Conservation (phyloP, 2,113 vertebrate species). For the Thalassarche chlororhynchos region DNA sequence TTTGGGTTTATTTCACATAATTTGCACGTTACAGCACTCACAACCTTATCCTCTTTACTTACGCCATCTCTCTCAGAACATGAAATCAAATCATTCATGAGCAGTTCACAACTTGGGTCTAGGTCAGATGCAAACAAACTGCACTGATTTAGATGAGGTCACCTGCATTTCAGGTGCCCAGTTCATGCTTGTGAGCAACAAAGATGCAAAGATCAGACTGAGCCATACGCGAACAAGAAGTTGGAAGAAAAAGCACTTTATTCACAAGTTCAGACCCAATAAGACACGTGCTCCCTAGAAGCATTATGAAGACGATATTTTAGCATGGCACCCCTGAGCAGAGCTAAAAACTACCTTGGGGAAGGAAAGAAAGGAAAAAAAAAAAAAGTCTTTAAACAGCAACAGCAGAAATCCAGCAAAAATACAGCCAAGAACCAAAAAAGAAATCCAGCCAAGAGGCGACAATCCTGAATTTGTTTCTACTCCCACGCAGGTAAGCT, state of each 20-base stretch:
- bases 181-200: fast-evolving
- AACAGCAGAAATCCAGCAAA: neutral
- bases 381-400: neutral
- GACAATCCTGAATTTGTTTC: neutral
- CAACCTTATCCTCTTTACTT: neutral
- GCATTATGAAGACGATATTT: neutral
- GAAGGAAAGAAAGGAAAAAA: neutral
- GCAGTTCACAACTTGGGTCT: neutral
- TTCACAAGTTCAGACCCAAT: neutral
- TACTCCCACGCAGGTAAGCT: neutral
- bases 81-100: neutral
- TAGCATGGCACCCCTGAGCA: neutral
- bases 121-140: neutral
- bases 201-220: neutral
- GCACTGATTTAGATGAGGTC: neutral
- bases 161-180: neutral
- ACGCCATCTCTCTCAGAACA: neutral
- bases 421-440: neutral
- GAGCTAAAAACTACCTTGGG: neutral
- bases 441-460: neutral
- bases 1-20: neutral
- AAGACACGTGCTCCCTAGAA: neutral
- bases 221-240: neutral
- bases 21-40: neutral
- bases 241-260: neutral